A percentile compares a stretch with the other conserved stretches of the same genome.
phyloP scores from a whole-genome alignment of 2,113 vertebrate species.

The Clarias batrachus region DNA sequence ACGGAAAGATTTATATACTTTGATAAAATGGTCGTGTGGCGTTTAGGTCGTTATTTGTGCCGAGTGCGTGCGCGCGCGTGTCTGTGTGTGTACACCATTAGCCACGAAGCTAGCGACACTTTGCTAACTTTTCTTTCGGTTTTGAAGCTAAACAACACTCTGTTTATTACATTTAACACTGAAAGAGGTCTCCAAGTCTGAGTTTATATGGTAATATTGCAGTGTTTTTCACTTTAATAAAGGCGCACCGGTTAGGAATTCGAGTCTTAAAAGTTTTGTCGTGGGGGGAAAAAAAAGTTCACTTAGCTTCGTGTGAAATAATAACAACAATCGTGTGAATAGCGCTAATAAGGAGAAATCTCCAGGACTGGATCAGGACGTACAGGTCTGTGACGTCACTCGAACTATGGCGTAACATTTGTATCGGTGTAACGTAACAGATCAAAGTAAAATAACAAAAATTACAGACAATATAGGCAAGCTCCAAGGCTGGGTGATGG shows the following conservation, averaged over 20 bases:
- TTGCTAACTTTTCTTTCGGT: slow-evolving; percentile 24
- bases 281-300: no score
- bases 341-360: not conserved
- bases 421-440: not conserved
- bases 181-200: no score
- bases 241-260: not conserved
- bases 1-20: not conserved
- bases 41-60: not conserved
- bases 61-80: no score
- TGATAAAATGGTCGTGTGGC: not conserved
- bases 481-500: not conserved
- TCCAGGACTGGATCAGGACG: not conserved
- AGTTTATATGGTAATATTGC: no score
- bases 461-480: not conserved
- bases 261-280: not conserved
- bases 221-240: not conserved
- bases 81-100: not conserved
- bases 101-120: not conserved
- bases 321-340: not conserved
- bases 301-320: not conserved
- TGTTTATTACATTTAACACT: fast-evolving
- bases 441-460: not conserved
- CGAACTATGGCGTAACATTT: not conserved
- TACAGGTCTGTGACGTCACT: no score
- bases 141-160: not conserved